Base-by-base conservation (phyloP, 2,113 vertebrate species). In the Microtus oregoni region DNA sequence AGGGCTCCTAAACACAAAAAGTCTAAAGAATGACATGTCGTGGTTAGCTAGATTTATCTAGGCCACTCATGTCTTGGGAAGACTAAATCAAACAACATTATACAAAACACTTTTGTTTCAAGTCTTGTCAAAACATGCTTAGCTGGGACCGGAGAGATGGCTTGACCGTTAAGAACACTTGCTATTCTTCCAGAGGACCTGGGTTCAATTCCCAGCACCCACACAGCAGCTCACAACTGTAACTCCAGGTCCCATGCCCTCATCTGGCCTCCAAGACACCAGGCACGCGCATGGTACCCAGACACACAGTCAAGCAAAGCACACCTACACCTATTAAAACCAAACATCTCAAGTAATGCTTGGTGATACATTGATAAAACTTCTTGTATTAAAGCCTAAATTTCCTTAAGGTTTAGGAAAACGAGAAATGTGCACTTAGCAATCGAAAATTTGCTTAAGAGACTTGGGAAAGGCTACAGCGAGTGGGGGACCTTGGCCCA, bases 371-470 rank as follows among this genome's bases (percentile, higher is more conserved):
- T 0, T 85, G 70, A 20, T 87, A 68, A 89, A 38, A 89, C 87
- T 55, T 91, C 63, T 22, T 50, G 24, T 68, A 50, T 35, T 58
- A 3, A 65, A 89, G 55, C 9, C 70, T 86, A 68, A 86, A 92
- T 20, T 89, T 95, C 75, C 91, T 24, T 32, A 61, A 19, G 41
- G 50, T 89, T 92, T 89, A 89, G 52, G 14, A 88, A 28, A 95
- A 22, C 61, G 52, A 63, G 22, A 94, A 83, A 89, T 47, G 76
- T 3, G 65, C 0, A 2, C 41, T 55, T 41, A 86, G 83, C 20
- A 26, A 76, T 55, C 17, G 44, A 86, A 75, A 94, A 81, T 90
- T 50, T 50, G 38, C 41, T 55, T 86, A 2, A 76, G 75, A n/a
- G 70, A 79, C 61, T 76, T 24, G 86, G 28, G 47, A 47, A 47